Evolutionary conservation across 2,888 invertebrate genomes (phyloP).

Genomic region (Ernsta delagoae): DNA sequence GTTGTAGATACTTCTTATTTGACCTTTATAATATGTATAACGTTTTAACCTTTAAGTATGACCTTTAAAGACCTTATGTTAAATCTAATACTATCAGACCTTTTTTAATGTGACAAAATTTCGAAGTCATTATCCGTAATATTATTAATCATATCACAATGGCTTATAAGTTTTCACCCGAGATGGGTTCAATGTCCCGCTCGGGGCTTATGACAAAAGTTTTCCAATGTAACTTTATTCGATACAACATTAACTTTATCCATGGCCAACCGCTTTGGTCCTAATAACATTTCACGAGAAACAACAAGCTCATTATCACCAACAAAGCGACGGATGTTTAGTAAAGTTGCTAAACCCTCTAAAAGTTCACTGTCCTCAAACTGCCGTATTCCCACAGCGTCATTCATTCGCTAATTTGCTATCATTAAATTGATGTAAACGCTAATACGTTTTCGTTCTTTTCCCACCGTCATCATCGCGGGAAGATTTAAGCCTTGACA

Average conservation of each 20-base stretch:
- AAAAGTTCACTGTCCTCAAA: slow-evolving; percentile 7
- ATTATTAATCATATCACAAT: slow-evolving; percentile 11
- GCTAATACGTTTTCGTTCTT: slow-evolving; percentile 23
- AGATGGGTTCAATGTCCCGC: slow-evolving; percentile 24
- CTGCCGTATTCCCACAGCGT: neutral
- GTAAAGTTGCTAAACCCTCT: slow-evolving; percentile 7
- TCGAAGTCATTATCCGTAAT: slow-evolving; percentile 15
- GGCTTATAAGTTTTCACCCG: slow-evolving; percentile 16
- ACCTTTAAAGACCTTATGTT: too few species aligned
- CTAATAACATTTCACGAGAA: slow-evolving; percentile 10
- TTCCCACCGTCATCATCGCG: slow-evolving; percentile 15
- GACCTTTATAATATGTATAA: too few species aligned
- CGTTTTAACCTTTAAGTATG: too few species aligned
- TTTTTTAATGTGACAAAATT: too few species aligned
- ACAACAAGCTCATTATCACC: slow-evolving; percentile 10
- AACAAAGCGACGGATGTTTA: slow-evolving; percentile 12
- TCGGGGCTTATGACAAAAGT: slow-evolving; percentile 16
- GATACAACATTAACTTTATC: slow-evolving; percentile 10
- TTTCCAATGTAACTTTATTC: slow-evolving; percentile 29
- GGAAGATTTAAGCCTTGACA: slow-evolving; percentile 20
- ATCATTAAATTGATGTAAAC: slow-evolving; percentile 17
- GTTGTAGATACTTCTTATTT: too few species aligned
- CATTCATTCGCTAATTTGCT: slow-evolving; percentile 9
- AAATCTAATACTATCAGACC: too few species aligned
- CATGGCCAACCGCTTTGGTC: slow-evolving; percentile 10